A percentile compares a stretch with the other conserved stretches of the same genome.
These are phyloP conservation scores for Acrobeloides nanus DNA, from an alignment of 2,888 invertebrate genomes.

Conservation along the genomic window DNA sequence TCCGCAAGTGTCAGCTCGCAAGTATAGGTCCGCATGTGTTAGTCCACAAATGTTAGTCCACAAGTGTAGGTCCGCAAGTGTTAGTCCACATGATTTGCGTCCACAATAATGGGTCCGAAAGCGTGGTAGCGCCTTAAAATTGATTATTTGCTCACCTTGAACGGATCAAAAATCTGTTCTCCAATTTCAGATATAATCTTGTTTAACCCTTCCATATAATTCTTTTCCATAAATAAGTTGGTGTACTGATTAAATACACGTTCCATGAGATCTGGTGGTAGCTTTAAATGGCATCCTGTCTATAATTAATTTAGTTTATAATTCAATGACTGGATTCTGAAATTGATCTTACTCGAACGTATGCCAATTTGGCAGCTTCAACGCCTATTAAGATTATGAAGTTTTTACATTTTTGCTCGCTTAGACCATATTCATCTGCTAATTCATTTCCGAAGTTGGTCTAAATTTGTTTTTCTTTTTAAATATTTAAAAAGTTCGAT, in stretches of 20 bases:
- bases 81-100: neutral
- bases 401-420: constrained; percentile 41
- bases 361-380: constrained; percentile 42
- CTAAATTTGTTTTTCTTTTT: constrained; percentile 15
- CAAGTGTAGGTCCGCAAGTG: too few relatives aligned
- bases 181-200: constrained; percentile 50
- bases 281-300: constrained; percentile 44
- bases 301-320: constrained; percentile 12
- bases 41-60: too few relatives aligned
- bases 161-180: constrained; percentile 37
- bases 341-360: constrained; percentile 36
- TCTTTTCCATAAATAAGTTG: constrained; percentile 46
- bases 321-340: neutral
- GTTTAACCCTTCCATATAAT: constrained; percentile 50
- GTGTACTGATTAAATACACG: constrained; percentile 35
- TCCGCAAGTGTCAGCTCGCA: neutral
- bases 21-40: neutral
- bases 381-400: constrained; percentile 46
- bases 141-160: constrained; percentile 28
- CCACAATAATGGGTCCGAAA: neutral
- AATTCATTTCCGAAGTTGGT: constrained; percentile 46
- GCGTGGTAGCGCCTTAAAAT: too few relatives aligned
- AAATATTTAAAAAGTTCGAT: neutral
- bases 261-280: constrained; percentile 39
- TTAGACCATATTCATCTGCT: constrained; percentile 37